phyloP scores from a whole-genome alignment of 37 sponge, comb jelly and placozoan species.

The Aplysina aerophoba region DNA sequence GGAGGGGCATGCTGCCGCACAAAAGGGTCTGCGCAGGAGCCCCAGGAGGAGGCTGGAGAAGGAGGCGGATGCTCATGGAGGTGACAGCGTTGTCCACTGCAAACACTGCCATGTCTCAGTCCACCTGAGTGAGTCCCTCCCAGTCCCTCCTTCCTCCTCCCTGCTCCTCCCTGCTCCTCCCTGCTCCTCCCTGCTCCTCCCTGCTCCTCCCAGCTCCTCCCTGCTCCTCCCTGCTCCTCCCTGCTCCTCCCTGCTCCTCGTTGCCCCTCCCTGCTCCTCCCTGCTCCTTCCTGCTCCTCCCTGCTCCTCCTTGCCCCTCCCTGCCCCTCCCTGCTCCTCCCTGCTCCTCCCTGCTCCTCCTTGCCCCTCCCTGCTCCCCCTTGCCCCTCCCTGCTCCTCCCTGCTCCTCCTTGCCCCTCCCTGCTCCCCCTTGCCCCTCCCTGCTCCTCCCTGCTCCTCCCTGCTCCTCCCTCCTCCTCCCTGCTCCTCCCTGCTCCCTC shows the following conservation, averaged over 20 bases:
- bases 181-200: background rate
- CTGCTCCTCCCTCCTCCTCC: background rate
- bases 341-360: background rate
- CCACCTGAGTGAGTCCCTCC: background rate
- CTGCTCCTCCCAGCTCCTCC: background rate
- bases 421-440: constrained; percentile 55
- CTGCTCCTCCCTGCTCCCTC: background rate
- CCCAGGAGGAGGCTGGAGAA: background rate
- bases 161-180: background rate
- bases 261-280: constrained; percentile 7
- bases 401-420: constrained; percentile 76
- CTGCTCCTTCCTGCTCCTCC: background rate
- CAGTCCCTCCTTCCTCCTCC: background rate
- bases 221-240: background rate
- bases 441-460: background rate
- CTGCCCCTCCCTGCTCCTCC: background rate
- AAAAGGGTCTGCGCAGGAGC: constrained; percentile 23
- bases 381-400: constrained; percentile 34
- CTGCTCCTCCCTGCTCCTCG: background rate
- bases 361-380: constrained; percentile 61
- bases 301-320: background rate
- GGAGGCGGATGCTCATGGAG: background rate
- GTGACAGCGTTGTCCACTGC: background rate
- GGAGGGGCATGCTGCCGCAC: background rate
- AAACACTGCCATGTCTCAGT: constrained; percentile 10